Conservation (phyloP, 2,113 vertebrate species). For the Brevimyrus niger region DNA sequence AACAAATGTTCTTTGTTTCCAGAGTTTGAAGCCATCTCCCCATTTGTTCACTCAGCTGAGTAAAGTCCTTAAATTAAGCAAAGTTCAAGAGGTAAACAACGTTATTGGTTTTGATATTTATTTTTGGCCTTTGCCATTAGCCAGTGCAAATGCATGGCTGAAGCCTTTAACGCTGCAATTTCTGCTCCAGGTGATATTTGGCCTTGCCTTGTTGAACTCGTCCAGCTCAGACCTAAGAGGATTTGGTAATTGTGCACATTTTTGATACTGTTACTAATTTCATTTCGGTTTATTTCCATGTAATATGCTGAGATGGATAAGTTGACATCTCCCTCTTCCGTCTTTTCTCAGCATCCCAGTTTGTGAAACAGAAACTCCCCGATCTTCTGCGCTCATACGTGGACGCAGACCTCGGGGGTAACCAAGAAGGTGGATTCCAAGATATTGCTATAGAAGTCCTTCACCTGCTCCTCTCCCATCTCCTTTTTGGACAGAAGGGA, state of each 20-base stretch:
- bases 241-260: conserved; percentile 76
- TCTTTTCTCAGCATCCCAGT: conserved; percentile 71
- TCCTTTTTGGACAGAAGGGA: conserved; percentile 98
- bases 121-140: not conserved
- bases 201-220: conserved; percentile 92
- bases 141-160: not conserved
- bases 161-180: not conserved
- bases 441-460: conserved; percentile 99
- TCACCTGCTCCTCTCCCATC: conserved; percentile 98
- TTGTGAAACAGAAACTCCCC: conserved; percentile 98
- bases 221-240: conserved; percentile 87
- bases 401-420: conserved; percentile 95
- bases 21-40: conserved; percentile 97
- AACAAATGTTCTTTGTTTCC: conserved; percentile 46
- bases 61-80: conserved; percentile 99
- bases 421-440: conserved; percentile 99
- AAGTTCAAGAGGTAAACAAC: conserved; percentile 87
- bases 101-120: not conserved
- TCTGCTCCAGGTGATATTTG: conserved; percentile 87
- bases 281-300: not conserved
- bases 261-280: not conserved
- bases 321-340: not conserved
- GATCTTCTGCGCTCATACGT: conserved; percentile 97
- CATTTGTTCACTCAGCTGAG: conserved; percentile 96
- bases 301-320: not conserved